These are phyloP conservation scores for Babyrousa celebensis DNA, from an alignment of 2,797 vertebrate species.

Conservation along the genomic window DNA sequence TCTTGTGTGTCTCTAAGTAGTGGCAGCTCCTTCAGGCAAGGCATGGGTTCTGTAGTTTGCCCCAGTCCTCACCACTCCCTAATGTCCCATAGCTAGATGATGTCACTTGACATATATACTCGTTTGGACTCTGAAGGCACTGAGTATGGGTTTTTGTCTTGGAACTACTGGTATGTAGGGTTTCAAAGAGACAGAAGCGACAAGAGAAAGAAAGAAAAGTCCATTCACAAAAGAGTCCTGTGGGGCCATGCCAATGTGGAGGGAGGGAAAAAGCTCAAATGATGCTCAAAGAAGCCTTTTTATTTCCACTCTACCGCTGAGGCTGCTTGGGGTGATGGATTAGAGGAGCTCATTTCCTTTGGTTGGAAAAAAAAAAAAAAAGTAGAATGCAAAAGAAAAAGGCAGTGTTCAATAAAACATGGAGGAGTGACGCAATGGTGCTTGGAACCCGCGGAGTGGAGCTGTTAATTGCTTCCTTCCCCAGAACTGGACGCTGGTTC, in stretches of 20 bases:
- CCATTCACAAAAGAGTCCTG: neutral
- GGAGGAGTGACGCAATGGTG: conserved; percentile 86
- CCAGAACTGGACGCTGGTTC: conserved; percentile 85
- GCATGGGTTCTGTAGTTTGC: neutral
- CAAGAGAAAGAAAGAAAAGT: neutral
- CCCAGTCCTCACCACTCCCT: neutral
- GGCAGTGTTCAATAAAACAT: conserved; percentile 88
- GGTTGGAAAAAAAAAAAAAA: conserved; percentile 78
- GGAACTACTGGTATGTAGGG: neutral
- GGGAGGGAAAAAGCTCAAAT: neutral
- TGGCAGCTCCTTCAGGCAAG: neutral
- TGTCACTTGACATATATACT: neutral
- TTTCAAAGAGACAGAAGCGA: neutral
- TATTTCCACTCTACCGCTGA: conserved; percentile 87
- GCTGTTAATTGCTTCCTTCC: conserved; percentile 92
- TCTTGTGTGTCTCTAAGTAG: neutral
- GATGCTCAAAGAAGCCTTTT: conserved; percentile 84
- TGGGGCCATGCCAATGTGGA: fast-evolving
- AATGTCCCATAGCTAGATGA: fast-evolving
- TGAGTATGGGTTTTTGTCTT: neutral
- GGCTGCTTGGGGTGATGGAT: conserved; percentile 88
- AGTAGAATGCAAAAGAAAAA: conserved; percentile 76
- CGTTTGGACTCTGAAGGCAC: too few species aligned
- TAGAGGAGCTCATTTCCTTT: conserved; percentile 91
- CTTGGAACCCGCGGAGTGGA: conserved; percentile 85